Evolutionary conservation across 2,797 vertebrate species (phyloP).

Genomic region (Coilia nasus): DNA sequence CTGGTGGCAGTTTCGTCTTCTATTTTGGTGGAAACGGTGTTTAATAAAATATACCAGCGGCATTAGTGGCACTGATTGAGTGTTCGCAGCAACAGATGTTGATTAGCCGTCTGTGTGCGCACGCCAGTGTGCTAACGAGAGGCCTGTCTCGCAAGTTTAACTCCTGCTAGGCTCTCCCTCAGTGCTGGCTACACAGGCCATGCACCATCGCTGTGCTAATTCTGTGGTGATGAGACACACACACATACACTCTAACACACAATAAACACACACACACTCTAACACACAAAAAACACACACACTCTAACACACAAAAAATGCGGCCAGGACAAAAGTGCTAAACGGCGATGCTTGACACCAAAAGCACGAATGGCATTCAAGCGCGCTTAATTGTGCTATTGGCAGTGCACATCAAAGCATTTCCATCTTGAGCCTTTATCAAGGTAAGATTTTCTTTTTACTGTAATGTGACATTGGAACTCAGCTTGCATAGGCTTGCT

Average conservation of each 20-base stretch:
- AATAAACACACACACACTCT: too few species aligned
- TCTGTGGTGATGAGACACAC: neutral
- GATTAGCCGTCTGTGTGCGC: slow-evolving; percentile 29
- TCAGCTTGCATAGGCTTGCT: neutral
- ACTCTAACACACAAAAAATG: neutral
- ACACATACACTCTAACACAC: neutral
- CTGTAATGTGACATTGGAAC: neutral
- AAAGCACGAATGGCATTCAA: neutral
- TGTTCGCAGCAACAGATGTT: slow-evolving; percentile 43
- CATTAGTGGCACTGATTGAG: slow-evolving; percentile 42
- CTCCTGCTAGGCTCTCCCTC: neutral
- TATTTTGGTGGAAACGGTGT: slow-evolving; percentile 46
- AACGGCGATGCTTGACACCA: neutral
- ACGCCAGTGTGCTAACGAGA: slow-evolving; percentile 26
- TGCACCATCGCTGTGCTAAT: neutral
- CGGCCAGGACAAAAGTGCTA: neutral
- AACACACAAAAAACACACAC: too few species aligned
- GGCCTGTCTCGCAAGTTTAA: slow-evolving; percentile 8
- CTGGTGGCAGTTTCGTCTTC: slow-evolving; percentile 32
- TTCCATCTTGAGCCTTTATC: neutral
- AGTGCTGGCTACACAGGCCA: neutral
- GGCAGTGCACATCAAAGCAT: neutral
- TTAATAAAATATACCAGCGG: slow-evolving; percentile 51
- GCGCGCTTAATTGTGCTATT: neutral
- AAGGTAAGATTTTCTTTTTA: neutral